A percentile compares a stretch with the other conserved stretches of the same genome.
phyloP scores from a whole-genome alignment of 1,140 invertebrate genomes.

The Ceratosolen solmsi region DNA sequence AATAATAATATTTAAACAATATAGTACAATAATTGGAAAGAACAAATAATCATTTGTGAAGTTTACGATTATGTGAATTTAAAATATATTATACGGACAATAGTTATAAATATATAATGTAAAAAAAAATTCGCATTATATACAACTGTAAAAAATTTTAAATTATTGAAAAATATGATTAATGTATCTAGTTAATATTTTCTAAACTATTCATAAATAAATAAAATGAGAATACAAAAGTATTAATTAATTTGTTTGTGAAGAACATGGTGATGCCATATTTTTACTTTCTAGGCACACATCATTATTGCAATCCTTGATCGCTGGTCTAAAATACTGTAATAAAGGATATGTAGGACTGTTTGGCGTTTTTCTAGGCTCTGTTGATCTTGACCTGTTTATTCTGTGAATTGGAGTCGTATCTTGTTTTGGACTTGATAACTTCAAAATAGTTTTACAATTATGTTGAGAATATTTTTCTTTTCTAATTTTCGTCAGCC shows the following conservation, averaged over 20 bases:
- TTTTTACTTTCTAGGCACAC: conserved; percentile 32
- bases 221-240: conserved; percentile 10
- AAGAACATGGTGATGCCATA: background rate
- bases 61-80: too few species aligned
- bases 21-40: too few species aligned
- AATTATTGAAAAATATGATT: too few species aligned
- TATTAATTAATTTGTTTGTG: conserved; percentile 15
- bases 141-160: too few species aligned
- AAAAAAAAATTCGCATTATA: too few species aligned
- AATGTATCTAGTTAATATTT: too few species aligned
- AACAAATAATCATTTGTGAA: too few species aligned
- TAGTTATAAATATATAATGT: too few species aligned
- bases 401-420: conserved; percentile 58
- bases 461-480: conserved; percentile 69
- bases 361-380: conserved; percentile 58
- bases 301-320: conserved; percentile 57
- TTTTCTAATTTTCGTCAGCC: conserved; percentile 81
- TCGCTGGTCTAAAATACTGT: conserved; percentile 60
- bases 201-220: too few species aligned
- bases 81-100: too few species aligned
- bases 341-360: conserved; percentile 60
- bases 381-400: conserved; percentile 62
- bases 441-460: conserved; percentile 54
- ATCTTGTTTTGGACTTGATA: conserved; percentile 55
- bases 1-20: too few species aligned